phyloP scores from a whole-genome alignment of 2,113 vertebrate species.

The Lasiurus cinereus region DNA sequence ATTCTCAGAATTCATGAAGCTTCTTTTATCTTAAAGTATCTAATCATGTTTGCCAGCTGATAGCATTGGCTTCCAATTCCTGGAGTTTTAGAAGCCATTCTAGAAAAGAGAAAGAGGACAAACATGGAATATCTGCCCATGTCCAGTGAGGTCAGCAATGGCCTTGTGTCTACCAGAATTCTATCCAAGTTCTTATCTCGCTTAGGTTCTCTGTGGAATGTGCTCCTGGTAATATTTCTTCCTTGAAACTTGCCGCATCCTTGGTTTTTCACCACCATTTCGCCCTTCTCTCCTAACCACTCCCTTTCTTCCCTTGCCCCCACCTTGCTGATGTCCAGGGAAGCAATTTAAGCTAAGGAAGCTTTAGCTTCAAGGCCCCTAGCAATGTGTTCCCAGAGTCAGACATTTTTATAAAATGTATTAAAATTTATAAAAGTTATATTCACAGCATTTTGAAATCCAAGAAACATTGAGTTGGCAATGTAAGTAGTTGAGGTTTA shows the following conservation, averaged over 20 bases:
- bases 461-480: background rate
- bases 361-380: background rate
- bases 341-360: slow-evolving; percentile 9
- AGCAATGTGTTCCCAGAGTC: background rate
- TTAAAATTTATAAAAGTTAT: background rate
- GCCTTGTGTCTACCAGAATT: background rate
- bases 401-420: background rate
- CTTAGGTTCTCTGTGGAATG: background rate
- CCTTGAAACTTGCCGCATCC: background rate
- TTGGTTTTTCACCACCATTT: background rate
- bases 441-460: background rate
- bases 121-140: background rate
- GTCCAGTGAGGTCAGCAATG: background rate
- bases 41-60: background rate
- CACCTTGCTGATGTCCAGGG: background rate
- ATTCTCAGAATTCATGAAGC: slow-evolving; percentile 13
- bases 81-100: background rate
- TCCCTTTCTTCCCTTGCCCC: background rate
- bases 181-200: background rate
- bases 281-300: background rate
- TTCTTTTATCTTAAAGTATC: background rate
- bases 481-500: background rate
- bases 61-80: background rate
- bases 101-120: background rate
- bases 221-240: background rate